Base-by-base conservation (phyloP, 2,113 vertebrate species). In the Caracal caracal region DNA sequence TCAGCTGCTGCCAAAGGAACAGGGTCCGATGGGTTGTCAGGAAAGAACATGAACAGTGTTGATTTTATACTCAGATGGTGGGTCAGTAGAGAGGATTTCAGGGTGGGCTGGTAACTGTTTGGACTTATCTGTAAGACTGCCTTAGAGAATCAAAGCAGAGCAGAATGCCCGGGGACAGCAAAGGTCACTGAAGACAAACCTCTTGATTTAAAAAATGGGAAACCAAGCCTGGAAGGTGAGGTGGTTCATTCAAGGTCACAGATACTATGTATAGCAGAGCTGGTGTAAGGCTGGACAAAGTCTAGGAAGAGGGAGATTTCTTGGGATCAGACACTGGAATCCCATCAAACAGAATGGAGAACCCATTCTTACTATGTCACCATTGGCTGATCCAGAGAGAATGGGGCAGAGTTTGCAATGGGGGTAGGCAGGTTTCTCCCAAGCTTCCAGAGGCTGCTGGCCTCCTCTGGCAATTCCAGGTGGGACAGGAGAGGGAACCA, bases 1-100 rank as follows among this genome's bases (percentile, higher is more conserved):
- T 30, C 17, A 28, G 80, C 68, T 53, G 66, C 40, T 51, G 79
- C 19, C 63, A 15, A 37, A 70, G 63, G 88, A 30, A 13, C 0
- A 15, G 53, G 49, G 65, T n/a, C 24, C 0, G 0, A 3, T 2
- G 78, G 82, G 11, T 19, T 16, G 73, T 81, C 59, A 73, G 37
- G 65, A 78, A 63, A 61, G 68, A n/a, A 63, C 2, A 9, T 0
- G 7, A 83, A 73, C 35, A 40, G 15, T 6, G 79, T 17, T 0
- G 13, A 4, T 6, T 87, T 84, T 17, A 40, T 3, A 20, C 53
- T 82, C 47, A 2, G n/a, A 76, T 13, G 20, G 63, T 20, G 22
- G 33, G 83, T 3, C 53, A 33, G 61, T 30, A 40, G 43, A 6
- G 59, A 49, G 83, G 15, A 43, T 53, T 51, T 75, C 53, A 10